Conservation (phyloP, 1,140 invertebrate species). For the Gryon sp. region DNA sequence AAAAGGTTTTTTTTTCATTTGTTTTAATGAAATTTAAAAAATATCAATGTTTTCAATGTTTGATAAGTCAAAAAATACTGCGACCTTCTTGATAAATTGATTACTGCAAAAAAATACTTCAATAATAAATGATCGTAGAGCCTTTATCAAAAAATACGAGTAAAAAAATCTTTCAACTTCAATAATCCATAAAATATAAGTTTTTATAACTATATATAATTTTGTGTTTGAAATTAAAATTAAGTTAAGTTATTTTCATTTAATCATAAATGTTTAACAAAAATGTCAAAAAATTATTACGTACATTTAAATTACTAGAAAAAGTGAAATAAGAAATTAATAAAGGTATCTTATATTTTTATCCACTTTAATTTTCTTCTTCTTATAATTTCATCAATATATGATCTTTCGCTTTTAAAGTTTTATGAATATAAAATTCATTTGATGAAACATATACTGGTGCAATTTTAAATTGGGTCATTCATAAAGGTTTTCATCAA, state of each 20-base stretch:
- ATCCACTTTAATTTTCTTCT: too few relatives aligned
- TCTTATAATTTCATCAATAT: constrained; percentile 33
- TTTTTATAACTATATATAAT: too few relatives aligned
- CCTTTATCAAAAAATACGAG: background rate
- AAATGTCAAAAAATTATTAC: too few relatives aligned
- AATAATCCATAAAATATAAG: too few relatives aligned
- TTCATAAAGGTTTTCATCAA: constrained; percentile 48
- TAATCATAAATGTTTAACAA: too few relatives aligned
- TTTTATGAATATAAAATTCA: constrained; percentile 51
- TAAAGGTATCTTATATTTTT: too few relatives aligned
- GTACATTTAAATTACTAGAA: too few relatives aligned
- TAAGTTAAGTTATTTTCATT: too few relatives aligned
- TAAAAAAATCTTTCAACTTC: constrained; percentile 1
- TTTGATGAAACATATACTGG: constrained; percentile 28
- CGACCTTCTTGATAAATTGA: constrained; percentile 4
- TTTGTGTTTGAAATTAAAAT: too few relatives aligned
- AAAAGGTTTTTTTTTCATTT: too few relatives aligned
- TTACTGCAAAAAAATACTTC: background rate
- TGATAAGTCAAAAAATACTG: constrained; percentile 1
- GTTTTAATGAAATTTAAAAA: too few relatives aligned
- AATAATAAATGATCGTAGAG: background rate
- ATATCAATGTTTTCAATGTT: background rate
- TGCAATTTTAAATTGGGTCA: constrained; percentile 47
- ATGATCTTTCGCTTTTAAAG: constrained; percentile 17
- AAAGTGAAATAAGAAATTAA: too few relatives aligned